Base-by-base conservation (phyloP, 35 echinoderm and acorn worm genomes). In the Diadema setosum region DNA sequence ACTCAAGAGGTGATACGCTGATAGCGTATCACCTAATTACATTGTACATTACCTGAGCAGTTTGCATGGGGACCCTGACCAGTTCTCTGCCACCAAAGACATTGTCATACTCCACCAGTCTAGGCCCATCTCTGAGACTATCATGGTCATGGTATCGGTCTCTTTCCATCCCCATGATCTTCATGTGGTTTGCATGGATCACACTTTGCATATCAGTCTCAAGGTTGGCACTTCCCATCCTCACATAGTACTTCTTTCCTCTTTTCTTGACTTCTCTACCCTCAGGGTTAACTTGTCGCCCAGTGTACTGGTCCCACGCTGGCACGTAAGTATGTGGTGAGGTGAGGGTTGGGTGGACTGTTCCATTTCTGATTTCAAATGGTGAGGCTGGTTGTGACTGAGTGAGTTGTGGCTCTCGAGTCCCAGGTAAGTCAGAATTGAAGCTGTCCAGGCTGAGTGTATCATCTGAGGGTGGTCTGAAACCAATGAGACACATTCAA, bases 221-320 rank as follows among this genome's bases (percentile, higher is more conserved):
- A 78, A 78, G 44, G 24, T 36, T 41, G 24, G 35, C 37, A 42
- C 14, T 78, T 3, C 73, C 73, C 37, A 41, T 34, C 73, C 73
- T 78, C 35, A 78, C 73, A 78, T 78, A 78, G n/a, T 78, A 78
- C 73, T 78, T 78, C 73, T 76, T 76, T 35, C 70, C 70, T 43
- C 40, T 44, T n/a, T 41, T 42, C 40, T 41, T 78, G 27, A 78
- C n/a, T 44, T 78, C 73, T 78, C 73, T 78, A 8, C 35, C 44
- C n/a, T 78, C 73, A 4, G 73, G 39, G 14, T 41, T 41, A 15
- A 21, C 73, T 41, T 41, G 33, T 41, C 73, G 39, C 14, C 73
- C 73, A 78, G 73, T 78, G 73, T 78, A 78, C 73, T 78, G 73
- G 73, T 78, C 73, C 73, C 73, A 78, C 15, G 35, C 40, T 39